Evolutionary conservation across 2,113 vertebrate species (phyloP).

Genomic region (Verasper variegatus): DNA sequence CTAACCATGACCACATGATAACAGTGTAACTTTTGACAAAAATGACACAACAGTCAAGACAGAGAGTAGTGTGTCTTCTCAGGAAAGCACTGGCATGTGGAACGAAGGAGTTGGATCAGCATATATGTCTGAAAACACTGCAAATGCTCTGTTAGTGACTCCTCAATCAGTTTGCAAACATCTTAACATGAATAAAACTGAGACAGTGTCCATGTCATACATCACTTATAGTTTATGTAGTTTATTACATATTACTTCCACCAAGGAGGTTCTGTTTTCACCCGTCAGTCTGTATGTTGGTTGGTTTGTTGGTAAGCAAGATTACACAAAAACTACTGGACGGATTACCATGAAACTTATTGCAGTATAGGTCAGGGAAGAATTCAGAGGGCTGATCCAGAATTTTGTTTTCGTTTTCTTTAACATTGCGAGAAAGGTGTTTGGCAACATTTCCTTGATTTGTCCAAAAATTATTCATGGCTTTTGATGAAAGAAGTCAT

Average conservation of each 20-base stretch:
- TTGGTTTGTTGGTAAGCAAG: no score
- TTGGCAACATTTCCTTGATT: no score
- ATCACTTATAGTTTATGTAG: neutral
- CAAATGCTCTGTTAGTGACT: slow-evolving; percentile 27
- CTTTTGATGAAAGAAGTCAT: neutral
- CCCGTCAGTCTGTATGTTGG: no score
- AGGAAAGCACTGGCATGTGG: slow-evolving; percentile 31
- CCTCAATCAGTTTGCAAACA: slow-evolving; percentile 17
- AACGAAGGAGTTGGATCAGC: slow-evolving; percentile 36
- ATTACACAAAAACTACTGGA: no score
- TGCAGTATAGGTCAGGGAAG: no score
- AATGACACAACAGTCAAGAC: slow-evolving; percentile 12
- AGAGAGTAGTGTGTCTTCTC: slow-evolving; percentile 14
- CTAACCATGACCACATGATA: neutral
- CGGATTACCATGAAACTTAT: no score
- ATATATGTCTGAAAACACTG: slow-evolving; percentile 40
- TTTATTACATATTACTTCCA: neutral
- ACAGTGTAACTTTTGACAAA: neutral
- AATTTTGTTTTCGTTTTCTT: no score
- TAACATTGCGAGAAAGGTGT: no score
- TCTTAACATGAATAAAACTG: slow-evolving; percentile 12
- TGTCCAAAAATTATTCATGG: neutral
- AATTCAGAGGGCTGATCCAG: no score
- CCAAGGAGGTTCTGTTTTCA: no score
- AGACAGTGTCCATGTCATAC: neutral